A percentile compares a stretch with the other conserved stretches of the same genome.
phyloP scores from a whole-genome alignment of 2,888 invertebrate genomes.

The Ceraclea dissimilis region DNA sequence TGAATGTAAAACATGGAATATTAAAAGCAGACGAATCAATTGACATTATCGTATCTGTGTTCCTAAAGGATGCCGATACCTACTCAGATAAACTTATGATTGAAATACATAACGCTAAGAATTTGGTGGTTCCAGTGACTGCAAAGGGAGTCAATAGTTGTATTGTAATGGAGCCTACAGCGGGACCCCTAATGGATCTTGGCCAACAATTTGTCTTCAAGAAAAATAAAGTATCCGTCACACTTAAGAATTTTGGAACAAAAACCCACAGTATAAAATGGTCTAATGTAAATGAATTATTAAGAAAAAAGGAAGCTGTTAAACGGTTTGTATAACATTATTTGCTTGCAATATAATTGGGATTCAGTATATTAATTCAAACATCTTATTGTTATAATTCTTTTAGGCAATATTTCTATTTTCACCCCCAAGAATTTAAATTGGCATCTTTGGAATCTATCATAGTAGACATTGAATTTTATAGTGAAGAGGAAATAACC shows the following conservation, averaged over 20 bases:
- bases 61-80: slow-evolving; percentile 9
- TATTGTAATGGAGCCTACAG: slow-evolving; percentile 6
- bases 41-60: not conserved
- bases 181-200: slow-evolving; percentile 5
- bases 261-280: slow-evolving; percentile 13
- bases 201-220: slow-evolving; percentile 9
- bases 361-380: too few relatives aligned
- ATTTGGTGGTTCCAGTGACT: slow-evolving; percentile 7
- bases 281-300: slow-evolving; percentile 10
- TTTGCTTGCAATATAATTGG: too few relatives aligned
- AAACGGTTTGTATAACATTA: not conserved
- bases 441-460: slow-evolving; percentile 1
- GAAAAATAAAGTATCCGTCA: slow-evolving; percentile 2
- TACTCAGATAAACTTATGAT: slow-evolving; percentile 5
- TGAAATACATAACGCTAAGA: slow-evolving; percentile 9
- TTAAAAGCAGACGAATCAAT: not conserved
- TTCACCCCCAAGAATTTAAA: slow-evolving; percentile 7
- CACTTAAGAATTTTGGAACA: slow-evolving; percentile 7
- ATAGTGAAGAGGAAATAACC: slow-evolving; percentile 5
- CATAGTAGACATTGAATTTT: slow-evolving; percentile 4
- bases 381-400: too few relatives aligned
- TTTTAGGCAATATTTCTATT: slow-evolving; percentile 3
- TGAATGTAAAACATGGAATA: not conserved
- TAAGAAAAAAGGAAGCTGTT: not conserved
- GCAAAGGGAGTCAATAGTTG: slow-evolving; percentile 12